Conservation (phyloP, 2,888 invertebrate genomes). For the Agonopterix alstromeriana region DNA sequence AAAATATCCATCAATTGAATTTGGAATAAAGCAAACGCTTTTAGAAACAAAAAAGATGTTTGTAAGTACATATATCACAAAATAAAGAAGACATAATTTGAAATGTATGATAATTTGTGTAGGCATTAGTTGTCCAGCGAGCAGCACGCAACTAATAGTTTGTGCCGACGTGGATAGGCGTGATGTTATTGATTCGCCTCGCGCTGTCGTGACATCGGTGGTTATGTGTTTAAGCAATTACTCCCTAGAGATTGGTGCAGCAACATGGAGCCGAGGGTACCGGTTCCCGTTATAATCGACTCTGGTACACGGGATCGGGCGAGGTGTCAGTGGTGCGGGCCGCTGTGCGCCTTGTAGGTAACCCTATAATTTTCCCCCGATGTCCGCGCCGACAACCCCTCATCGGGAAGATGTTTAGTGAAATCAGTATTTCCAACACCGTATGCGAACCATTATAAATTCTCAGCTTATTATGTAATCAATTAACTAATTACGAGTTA, state of each 20-base stretch:
- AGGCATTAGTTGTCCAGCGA: neutral
- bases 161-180: conserved; percentile 31
- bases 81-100: neutral
- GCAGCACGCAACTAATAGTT: neutral
- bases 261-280: conserved; percentile 23
- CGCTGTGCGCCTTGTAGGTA: conserved; percentile 27
- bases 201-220: conserved; percentile 40
- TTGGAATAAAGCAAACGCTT: too few species aligned
- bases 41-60: too few species aligned
- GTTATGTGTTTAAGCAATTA: conserved; percentile 67
- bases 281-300: conserved; percentile 65
- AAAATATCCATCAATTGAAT: too few species aligned
- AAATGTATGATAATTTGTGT: too few species aligned
- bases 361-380: conserved; percentile 54
- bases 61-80: too few species aligned
- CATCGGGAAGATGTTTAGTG: conserved; percentile 40
- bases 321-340: conserved; percentile 52
- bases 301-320: conserved; percentile 31
- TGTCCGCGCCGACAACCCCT: conserved; percentile 38
- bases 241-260: conserved; percentile 35
- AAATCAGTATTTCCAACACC: conserved; percentile 9
- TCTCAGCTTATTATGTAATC: too few species aligned
- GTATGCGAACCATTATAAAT: too few species aligned
- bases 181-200: conserved; percentile 49
- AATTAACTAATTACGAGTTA: too few species aligned